phyloP scores from a whole-genome alignment of 2,113 vertebrate genomes.

The Laticauda colubrina region DNA sequence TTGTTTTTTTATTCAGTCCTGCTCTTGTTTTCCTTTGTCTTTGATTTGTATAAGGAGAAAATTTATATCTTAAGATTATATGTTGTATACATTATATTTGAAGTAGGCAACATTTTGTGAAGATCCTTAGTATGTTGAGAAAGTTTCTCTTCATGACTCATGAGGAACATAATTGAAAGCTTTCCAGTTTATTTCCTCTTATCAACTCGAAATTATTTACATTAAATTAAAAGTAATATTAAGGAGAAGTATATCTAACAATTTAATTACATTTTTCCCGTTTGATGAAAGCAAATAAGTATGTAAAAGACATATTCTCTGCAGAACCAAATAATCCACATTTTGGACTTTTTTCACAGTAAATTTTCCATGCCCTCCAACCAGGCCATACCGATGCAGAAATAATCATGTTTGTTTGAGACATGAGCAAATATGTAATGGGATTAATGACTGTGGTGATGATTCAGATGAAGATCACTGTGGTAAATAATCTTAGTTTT shows the following conservation, averaged over 20 bases:
- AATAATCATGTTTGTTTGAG: conserved; percentile 90
- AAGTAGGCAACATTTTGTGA: background rate
- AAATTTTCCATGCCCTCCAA: conserved; percentile 87
- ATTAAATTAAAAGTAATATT: background rate
- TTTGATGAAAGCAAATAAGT: background rate
- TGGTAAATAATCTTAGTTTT: conserved; percentile 68
- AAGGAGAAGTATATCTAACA: background rate
- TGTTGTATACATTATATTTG: background rate
- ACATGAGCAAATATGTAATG: conserved; percentile 86
- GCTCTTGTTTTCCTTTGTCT: background rate
- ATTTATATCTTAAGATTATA: background rate
- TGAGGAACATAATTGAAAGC: background rate
- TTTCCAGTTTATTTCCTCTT: background rate
- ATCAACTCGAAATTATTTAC: background rate
- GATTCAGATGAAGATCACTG: conserved; percentile 93
- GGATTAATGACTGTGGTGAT: conserved; percentile 93
- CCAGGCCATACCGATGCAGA: conserved; percentile 85
- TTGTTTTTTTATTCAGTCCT: background rate
- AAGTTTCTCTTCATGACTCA: background rate
- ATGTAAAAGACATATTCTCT: background rate
- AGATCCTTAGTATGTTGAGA: background rate
- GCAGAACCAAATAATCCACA: background rate
- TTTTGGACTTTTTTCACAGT: conserved; percentile 66
- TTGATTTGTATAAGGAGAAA: background rate
- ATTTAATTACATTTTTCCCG: background rate